These are phyloP conservation scores for Carapus acus DNA, from an alignment of 2,797 vertebrate genomes.

Conservation along the genomic window DNA sequence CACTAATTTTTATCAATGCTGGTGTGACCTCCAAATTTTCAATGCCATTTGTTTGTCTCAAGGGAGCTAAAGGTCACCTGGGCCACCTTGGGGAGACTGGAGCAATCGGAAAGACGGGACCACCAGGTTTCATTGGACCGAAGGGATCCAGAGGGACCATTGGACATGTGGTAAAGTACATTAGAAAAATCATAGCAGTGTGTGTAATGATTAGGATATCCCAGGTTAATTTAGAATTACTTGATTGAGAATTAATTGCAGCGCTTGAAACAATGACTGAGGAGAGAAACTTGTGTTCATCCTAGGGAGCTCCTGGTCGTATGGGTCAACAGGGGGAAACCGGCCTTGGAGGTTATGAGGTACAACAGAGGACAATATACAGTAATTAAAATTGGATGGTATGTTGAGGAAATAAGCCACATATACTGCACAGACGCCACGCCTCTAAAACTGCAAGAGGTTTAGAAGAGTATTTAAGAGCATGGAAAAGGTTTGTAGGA, in stretches of 20 bases:
- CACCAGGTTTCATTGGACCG: slow-evolving; percentile 84
- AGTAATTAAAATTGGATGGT: no score
- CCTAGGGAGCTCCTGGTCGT: slow-evolving; percentile 86
- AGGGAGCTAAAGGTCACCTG: slow-evolving; percentile 91
- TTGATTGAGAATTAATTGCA: background rate
- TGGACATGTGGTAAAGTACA: slow-evolving; percentile 84
- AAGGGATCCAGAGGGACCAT: slow-evolving; percentile 96
- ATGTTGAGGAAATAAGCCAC: no score
- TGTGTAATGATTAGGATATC: no score
- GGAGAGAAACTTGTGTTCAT: slow-evolving; percentile 5
- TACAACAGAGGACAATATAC: slow-evolving; percentile 62
- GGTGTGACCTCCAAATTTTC: background rate
- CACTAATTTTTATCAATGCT: background rate
- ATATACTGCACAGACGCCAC: no score
- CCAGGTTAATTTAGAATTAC: background rate
- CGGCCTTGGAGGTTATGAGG: slow-evolving; percentile 89
- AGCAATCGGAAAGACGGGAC: slow-evolving; percentile 79
- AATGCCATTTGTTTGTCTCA: slow-evolving; percentile 16
- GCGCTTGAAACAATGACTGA: slow-evolving; percentile 5
- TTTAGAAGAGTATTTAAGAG: no score
- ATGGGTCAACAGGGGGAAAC: slow-evolving; percentile 92
- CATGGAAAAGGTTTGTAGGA: no score
- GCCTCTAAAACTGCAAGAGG: no score
- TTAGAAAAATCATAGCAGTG: slow-evolving; percentile 8
- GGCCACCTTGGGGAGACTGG: slow-evolving; percentile 93